Conservation (phyloP, 2,888 invertebrate species). For the Exephanes ischioxanthus region DNA sequence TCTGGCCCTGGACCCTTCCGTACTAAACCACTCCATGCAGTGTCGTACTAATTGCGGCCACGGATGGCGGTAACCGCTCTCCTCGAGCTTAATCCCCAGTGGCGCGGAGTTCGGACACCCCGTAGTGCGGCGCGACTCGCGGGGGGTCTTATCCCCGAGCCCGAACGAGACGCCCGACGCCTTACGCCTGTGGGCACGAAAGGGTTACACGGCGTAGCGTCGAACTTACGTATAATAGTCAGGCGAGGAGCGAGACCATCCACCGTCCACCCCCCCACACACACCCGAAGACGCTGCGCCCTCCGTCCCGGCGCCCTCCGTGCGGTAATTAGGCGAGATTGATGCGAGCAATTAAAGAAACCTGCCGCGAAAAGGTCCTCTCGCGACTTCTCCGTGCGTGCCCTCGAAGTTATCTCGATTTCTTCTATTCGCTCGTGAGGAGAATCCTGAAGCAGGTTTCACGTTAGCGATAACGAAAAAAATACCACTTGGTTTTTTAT, state of each 20-base stretch:
- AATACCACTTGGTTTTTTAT: background rate
- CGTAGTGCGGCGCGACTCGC: constrained; percentile 9
- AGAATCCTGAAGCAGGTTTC: background rate
- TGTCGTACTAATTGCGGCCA: constrained; percentile 83
- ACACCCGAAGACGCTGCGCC: constrained; percentile 76
- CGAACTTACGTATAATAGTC: constrained; percentile 56
- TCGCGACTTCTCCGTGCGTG: constrained; percentile 55
- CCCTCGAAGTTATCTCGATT: constrained; percentile 49
- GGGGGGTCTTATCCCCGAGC: constrained; percentile 15
- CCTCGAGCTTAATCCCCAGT: constrained; percentile 80
- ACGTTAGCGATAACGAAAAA: background rate
- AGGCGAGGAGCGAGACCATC: constrained; percentile 67
- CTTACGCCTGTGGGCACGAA: constrained; percentile 77
- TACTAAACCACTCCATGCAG: constrained; percentile 81
- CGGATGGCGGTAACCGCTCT: constrained; percentile 83
- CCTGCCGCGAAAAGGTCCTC: constrained; percentile 69
- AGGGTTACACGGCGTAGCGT: constrained; percentile 74
- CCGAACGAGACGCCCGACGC: background rate
- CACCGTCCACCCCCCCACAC: constrained; percentile 62
- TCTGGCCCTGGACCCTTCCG: constrained; percentile 73
- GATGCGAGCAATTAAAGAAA: constrained; percentile 82
- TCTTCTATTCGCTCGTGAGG: background rate
- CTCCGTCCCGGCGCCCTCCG: background rate
- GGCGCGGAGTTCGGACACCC: constrained; percentile 74
- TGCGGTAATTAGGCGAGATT: constrained; percentile 81